Evolutionary conservation across 2,113 vertebrate genomes (phyloP), one percentile per base, ranked within the genome.

Genomic region (Ptyas mucosa): DNA sequence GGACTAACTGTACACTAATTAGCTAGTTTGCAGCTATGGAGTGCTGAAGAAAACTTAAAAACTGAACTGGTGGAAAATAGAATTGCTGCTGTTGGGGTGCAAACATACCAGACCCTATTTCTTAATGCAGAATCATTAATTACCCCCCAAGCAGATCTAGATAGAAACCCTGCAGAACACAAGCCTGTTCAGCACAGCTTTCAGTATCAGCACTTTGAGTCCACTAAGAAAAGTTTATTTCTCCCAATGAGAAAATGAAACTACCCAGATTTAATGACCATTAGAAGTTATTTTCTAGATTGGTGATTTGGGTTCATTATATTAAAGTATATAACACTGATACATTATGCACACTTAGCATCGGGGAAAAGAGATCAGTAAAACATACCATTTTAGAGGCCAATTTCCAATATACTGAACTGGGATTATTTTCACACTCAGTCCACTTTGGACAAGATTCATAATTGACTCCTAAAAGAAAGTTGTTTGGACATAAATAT

Each of bases 331-430:
- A 43, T 55, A 91, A 46, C 43, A 91, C 29, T 20, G 54, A 86
- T 86, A 26, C 75, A 58, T 91, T 4, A 24, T 64, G 23, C 51
- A 52, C 23, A 64, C 29, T 57, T 87, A 92, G 51, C 43, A 55
- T 75, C 8, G 18, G 18, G 18, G 34, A 54, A n/a, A 34, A 26
- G 49, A 29, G 61, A 51, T 54, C 15, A 34, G 53, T 46, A 86
- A 8, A 69, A 95, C 98, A 96, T 96, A 98, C 98, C 93, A 88
- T 95, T 89, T 95, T 95, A 58, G 98, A 98, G 55, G 97, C 92
- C 15, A 61, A 39, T 81, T 95, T 96, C 98, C 98, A 98, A 94
- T 97, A 98, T 18, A 97, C 92, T 8, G 95, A 93, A 0, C 1
- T 0, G 0, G 97, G 85, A 88, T 97, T 98, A 64, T 86, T 96